Conservation (phyloP, 2,113 vertebrate genomes). For the Collichthys lucidus region DNA sequence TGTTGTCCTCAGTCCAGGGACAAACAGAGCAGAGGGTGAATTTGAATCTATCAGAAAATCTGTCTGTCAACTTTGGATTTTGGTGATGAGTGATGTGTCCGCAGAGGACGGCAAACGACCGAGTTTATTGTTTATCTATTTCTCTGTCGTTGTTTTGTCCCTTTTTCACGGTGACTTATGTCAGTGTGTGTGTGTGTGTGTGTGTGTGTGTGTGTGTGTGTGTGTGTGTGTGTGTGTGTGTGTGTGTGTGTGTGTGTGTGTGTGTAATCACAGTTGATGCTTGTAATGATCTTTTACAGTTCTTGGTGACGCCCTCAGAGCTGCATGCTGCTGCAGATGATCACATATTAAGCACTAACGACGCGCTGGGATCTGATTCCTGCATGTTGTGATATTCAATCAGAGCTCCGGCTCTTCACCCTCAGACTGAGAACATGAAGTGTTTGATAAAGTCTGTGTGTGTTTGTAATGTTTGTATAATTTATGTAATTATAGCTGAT, state of each 20-base stretch:
- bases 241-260: not conserved
- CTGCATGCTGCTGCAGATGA: no score
- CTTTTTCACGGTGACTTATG: constrained; percentile 3
- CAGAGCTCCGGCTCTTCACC: no score
- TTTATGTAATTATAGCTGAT: no score
- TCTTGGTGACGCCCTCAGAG: no score
- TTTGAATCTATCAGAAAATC: constrained; percentile 37
- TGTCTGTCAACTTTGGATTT: constrained; percentile 14
- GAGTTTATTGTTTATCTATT: not conserved
- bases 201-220: constrained; percentile 22
- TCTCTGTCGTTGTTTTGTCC: constrained; percentile 5
- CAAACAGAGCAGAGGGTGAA: not conserved
- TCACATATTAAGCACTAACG: no score
- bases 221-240: constrained; percentile 19
- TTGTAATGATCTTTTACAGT: no score
- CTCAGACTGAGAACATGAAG: no score
- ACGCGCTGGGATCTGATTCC: no score
- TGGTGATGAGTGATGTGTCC: constrained; percentile 13
- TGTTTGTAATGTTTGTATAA: no score
- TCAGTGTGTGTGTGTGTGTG: constrained; percentile 7
- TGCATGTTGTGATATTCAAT: no score
- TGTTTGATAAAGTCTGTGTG: no score
- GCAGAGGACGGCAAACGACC: not conserved
- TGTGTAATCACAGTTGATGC: not conserved
- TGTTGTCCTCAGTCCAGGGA: not conserved